Percentiles rank a stretch among this genome's conserved stretches.
These are phyloP conservation scores for Salarias fasciatus DNA, from an alignment of 2,797 vertebrate genomes.

Conservation along the genomic window DNA sequence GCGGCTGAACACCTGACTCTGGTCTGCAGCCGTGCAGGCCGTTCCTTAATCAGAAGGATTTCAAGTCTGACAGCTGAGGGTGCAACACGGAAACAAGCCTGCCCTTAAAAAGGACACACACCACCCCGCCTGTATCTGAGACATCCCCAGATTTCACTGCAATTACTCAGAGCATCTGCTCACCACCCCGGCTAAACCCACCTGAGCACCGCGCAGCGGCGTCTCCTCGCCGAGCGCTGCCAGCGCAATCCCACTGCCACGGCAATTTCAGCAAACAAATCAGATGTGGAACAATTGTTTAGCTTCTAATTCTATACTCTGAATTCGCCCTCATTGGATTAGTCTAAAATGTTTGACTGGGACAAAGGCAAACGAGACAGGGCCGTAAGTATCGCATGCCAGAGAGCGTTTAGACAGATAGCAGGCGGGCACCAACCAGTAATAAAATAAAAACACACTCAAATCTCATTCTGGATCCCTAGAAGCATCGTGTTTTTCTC, in stretches of 20 bases:
- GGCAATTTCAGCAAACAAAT: conserved; percentile 54
- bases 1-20: conserved; percentile 39
- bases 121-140: conserved; percentile 19
- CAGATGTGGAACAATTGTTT: conserved; percentile 50
- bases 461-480: conserved; percentile 62
- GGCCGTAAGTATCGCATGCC: conserved; percentile 44
- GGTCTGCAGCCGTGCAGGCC: conserved; percentile 8
- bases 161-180: conserved; percentile 54
- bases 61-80: conserved; percentile 33
- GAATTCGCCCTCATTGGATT: conserved; percentile 56
- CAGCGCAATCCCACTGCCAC: not conserved
- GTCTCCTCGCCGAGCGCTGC: not conserved
- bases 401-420: conserved; percentile 44
- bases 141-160: conserved; percentile 46
- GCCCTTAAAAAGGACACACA: conserved; percentile 9
- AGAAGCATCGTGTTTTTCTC: conserved; percentile 51
- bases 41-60: conserved; percentile 27
- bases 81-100: not conserved
- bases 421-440: conserved; percentile 48
- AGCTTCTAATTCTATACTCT: conserved; percentile 40
- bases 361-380: conserved; percentile 53
- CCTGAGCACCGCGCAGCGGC: conserved; percentile 26
- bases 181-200: conserved; percentile 17
- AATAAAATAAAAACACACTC: conserved; percentile 50
- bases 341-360: conserved; percentile 43